Conservation (phyloP, 1,140 invertebrate genomes). For the Leucophenga varia region DNA sequence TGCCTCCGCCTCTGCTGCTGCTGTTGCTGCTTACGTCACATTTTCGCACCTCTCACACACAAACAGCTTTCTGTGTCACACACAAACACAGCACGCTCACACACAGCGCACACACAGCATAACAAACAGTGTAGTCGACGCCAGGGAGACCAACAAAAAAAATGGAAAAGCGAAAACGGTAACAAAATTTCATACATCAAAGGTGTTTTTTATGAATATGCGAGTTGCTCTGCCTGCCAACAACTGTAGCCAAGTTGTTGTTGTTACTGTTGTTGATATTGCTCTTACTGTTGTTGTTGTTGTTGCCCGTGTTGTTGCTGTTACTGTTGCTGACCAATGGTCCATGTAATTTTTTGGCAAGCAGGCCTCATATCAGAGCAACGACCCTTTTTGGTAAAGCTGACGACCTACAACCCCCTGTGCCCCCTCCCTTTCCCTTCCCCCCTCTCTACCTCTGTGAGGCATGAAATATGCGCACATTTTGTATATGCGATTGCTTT, state of each 20-base stretch:
- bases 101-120: conserved; percentile 3
- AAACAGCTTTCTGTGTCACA: conserved; percentile 45
- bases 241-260: no score
- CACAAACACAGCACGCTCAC: conserved; percentile 7
- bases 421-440: no score
- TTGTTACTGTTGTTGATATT: conserved; percentile 10
- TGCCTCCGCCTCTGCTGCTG: fast-evolving
- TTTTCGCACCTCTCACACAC: conserved; percentile 49
- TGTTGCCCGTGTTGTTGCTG: conserved; percentile 15
- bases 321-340: conserved; percentile 39
- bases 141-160: conserved; percentile 15
- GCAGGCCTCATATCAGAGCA: conserved; percentile 40
- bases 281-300: conserved; percentile 10
- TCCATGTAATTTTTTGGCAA: conserved; percentile 52
- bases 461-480: conserved; percentile 31
- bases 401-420: conserved; percentile 8
- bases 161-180: conserved; percentile 39
- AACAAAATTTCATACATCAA: conserved; percentile 53
- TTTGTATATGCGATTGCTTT: conserved; percentile 36
- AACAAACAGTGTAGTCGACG: conserved; percentile 2
- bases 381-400: conserved; percentile 16
- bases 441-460: no score
- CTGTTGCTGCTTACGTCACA: conserved; percentile 40
- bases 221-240: conserved; percentile 16
- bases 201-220: conserved; percentile 47